Base-by-base conservation (phyloP, 2,797 vertebrate genomes). In the Sebastes steindachneri region DNA sequence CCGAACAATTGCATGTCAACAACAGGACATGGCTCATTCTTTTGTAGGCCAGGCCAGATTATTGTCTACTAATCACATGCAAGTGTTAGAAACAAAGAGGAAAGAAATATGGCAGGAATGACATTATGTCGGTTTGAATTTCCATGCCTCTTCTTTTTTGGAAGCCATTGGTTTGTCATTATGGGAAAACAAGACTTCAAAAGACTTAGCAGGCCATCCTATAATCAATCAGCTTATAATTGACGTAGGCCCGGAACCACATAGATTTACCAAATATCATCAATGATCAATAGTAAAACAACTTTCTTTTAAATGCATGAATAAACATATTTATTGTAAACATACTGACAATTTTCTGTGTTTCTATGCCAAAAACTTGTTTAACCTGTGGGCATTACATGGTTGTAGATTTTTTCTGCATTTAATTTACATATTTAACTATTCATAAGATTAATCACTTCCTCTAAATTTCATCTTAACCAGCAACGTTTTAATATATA, bases 1-100 rank as follows among this genome's bases (percentile, higher is more conserved):
- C 55, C 2, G 1, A 89, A 90, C 87, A 90, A 86, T 72, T 73
- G 33, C 64, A 67, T 45, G 53, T 80, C 75, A 73, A 77, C 72
- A 90, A 84, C 86, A 89, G 82, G 85, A 89, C 72, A 45, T 79
- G 77, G 77, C 68, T 75, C 70, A 67, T 79, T 90, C 72, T 86
- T 83, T 72, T 82, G 53, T 51, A 63, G 25, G 77, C 29, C 35
- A 23, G 54, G 80, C 75, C 63, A 87, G 78, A 80, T 76, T 37
- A 79, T 68, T 80, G 77, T 88, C 51, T 31, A 53, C 23, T 31
- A 75, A 85, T 76, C 48, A 83, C 37, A 58, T 45, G 6, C 14
- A 28, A 48, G 66, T 31, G 35, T 63, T 69, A n/a, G 29, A 85
- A 69, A 87, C 72, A 83, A 80, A 90, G 75, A 79, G 21, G 29